These are phyloP conservation scores for Characodon lateralis DNA, from an alignment of 2,797 vertebrate species.

Conservation along the genomic window DNA sequence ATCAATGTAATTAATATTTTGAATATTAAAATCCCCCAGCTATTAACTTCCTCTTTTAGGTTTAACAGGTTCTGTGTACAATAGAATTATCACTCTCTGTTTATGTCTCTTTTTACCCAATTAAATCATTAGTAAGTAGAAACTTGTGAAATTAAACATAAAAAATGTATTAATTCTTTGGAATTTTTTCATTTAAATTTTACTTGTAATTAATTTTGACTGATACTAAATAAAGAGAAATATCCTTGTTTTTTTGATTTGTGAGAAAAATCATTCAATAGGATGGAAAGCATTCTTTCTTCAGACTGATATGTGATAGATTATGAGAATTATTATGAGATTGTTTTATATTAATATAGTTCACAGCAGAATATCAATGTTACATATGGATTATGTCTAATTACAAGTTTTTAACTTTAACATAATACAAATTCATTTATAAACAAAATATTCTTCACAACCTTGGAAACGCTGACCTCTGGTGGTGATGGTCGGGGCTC, in stretches of 20 bases:
- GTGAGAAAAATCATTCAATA: neutral
- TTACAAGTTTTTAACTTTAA: neutral
- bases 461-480: conserved; percentile 59
- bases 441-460: neutral
- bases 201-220: neutral
- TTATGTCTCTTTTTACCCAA: neutral
- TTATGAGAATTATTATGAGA: neutral
- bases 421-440: neutral
- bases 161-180: neutral
- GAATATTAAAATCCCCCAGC: neutral
- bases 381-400: neutral
- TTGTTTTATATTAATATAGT: neutral
- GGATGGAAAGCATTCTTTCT: neutral
- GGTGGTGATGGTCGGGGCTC: conserved; percentile 61
- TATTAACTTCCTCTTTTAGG: neutral
- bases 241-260: neutral
- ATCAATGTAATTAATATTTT: conserved; percentile 1
- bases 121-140: neutral
- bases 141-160: neutral
- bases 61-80: neutral
- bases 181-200: neutral
- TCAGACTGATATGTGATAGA: neutral
- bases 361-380: too few relatives aligned
- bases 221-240: neutral
- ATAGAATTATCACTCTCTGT: neutral